Conservation (phyloP, 1,140 invertebrate genomes). For the Acromyrmex echinatior region DNA sequence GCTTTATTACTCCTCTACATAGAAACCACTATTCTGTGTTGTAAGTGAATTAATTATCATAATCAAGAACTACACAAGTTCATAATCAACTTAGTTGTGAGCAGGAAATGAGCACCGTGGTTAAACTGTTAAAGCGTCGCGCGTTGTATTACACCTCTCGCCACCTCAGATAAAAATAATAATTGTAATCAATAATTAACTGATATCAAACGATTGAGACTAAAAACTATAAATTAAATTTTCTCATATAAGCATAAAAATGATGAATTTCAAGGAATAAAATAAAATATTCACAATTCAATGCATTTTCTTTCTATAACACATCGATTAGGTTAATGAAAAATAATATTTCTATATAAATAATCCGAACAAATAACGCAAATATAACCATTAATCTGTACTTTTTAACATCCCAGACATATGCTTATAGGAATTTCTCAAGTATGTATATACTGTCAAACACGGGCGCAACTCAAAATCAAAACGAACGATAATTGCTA, state of each 20-base stretch:
- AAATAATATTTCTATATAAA: neutral
- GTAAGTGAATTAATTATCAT: slow-evolving; percentile 63
- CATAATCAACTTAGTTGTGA: slow-evolving; percentile 54
- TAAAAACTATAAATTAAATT: neutral
- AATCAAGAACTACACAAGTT: slow-evolving; percentile 62
- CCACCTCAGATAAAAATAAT: slow-evolving; percentile 7
- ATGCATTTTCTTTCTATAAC: neutral
- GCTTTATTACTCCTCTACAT: slow-evolving; percentile 50
- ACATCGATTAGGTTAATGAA: neutral
- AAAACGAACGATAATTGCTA: slow-evolving; percentile 70
- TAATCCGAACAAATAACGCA: neutral
- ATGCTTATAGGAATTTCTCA: neutral
- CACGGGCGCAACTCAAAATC: slow-evolving; percentile 41
- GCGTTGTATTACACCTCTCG: slow-evolving; percentile 30
- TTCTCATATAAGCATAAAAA: neutral
- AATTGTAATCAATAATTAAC: slow-evolving; percentile 1
- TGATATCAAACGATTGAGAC: neutral
- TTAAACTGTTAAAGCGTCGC: slow-evolving; percentile 48
- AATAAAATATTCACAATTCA: neutral
- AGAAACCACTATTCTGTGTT: slow-evolving; percentile 46
- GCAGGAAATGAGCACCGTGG: slow-evolving; percentile 44
- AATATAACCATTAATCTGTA: neutral
- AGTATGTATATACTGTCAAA: neutral
- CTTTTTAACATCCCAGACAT: neutral
- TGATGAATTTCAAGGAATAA: neutral